A percentile compares a stretch with the other conserved stretches of the same genome.
Conservation (phyloP, 2,888 invertebrate genomes). For the Poecilus cupreus region DNA sequence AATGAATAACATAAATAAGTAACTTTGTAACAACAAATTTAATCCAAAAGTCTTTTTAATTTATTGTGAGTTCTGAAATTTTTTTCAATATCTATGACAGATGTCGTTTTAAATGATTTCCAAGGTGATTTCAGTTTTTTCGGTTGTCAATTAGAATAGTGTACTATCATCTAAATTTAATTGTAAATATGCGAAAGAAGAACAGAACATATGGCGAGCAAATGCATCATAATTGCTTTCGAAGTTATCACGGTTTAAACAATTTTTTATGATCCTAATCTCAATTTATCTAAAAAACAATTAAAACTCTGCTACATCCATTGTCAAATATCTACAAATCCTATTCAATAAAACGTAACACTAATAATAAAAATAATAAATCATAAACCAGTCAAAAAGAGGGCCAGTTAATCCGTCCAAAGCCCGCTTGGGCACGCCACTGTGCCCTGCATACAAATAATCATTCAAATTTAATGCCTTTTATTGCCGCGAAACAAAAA, state of each 20-base stretch:
- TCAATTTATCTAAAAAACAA: constrained; percentile 26
- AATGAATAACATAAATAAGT: too few relatives aligned
- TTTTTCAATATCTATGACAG: too few relatives aligned
- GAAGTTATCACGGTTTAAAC: neutral
- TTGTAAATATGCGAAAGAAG: too few relatives aligned
- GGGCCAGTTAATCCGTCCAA: neutral
- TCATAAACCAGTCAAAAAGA: constrained; percentile 8
- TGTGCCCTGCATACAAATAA: constrained; percentile 33
- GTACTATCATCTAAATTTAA: too few relatives aligned
- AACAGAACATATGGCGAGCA: neutral
- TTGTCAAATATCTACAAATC: constrained; percentile 33
- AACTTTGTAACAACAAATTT: too few relatives aligned
- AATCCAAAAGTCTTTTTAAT: too few relatives aligned
- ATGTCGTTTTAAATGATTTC: too few relatives aligned
- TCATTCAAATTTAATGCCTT: constrained; percentile 51
- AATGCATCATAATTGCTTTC: constrained; percentile 16
- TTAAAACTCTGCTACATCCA: constrained; percentile 8
- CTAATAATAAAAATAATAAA: constrained; percentile 28
- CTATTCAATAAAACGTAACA: neutral
- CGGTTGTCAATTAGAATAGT: too few relatives aligned
- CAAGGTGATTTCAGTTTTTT: too few relatives aligned
- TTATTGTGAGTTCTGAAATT: too few relatives aligned
- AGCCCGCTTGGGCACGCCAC: constrained; percentile 10
- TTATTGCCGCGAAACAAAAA: constrained; percentile 50
- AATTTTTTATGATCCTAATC: constrained; percentile 24